Percentiles rank a stretch among this genome's conserved stretches.
phyloP scores from a whole-genome alignment of 1,140 invertebrate species.

The Diabrotica virgifera region DNA sequence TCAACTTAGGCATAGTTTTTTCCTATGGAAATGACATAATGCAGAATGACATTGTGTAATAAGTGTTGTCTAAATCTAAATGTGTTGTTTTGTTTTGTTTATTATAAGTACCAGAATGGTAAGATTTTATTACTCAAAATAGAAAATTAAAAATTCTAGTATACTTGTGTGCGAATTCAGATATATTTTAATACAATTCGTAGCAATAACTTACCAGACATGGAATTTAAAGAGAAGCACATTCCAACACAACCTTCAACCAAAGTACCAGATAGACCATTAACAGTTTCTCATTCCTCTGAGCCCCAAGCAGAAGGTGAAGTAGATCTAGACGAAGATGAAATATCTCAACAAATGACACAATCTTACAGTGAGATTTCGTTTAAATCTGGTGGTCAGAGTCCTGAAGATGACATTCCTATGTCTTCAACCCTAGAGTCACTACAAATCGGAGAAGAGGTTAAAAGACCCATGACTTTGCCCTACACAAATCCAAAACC shows the following conservation, averaged over 20 bases:
- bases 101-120: too few species aligned
- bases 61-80: too few species aligned
- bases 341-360: constrained; percentile 63
- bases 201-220: too few species aligned
- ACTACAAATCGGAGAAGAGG: constrained; percentile 35
- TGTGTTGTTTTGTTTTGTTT: too few species aligned
- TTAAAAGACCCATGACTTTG: constrained; percentile 40
- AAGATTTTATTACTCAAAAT: too few species aligned
- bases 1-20: too few species aligned
- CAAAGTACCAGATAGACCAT: constrained; percentile 1
- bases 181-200: background rate
- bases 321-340: constrained; percentile 41
- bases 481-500: constrained; percentile 50
- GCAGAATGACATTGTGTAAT: too few species aligned
- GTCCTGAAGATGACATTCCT: constrained; percentile 49
- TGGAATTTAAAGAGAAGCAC: too few species aligned
- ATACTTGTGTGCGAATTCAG: background rate
- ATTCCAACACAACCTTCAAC: too few species aligned
- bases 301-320: background rate
- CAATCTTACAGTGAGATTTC: constrained; percentile 84
- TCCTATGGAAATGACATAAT: too few species aligned
- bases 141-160: too few species aligned
- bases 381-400: constrained; percentile 66
- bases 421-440: constrained; percentile 36
- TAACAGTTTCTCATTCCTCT: background rate